phyloP scores from a whole-genome alignment of 2,888 invertebrate genomes.

The Temnothorax ravouxi region DNA sequence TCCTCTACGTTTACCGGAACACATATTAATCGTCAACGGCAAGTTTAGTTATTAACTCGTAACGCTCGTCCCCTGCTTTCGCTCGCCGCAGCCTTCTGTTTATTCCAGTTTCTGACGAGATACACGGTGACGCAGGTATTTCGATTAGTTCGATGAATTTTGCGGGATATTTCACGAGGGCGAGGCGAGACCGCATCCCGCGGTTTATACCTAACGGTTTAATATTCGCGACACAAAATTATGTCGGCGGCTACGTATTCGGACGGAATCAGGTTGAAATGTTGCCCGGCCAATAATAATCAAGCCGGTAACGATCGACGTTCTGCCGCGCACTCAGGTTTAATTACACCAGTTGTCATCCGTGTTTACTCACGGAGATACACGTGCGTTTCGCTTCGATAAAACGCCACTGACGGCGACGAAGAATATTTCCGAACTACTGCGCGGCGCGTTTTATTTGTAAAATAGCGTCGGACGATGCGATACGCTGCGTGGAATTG shows the following conservation, averaged over 20 bases:
- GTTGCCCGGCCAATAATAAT: slow-evolving; percentile 76
- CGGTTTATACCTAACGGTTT: slow-evolving; percentile 72
- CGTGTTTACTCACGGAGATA: slow-evolving; percentile 54
- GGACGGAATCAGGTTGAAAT: slow-evolving; percentile 73
- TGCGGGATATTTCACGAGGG: slow-evolving; percentile 44
- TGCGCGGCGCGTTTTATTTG: slow-evolving; percentile 46
- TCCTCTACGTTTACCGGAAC: background rate
- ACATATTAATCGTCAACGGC: slow-evolving; percentile 15
- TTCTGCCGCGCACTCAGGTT: slow-evolving; percentile 75
- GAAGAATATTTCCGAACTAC: slow-evolving; percentile 52
- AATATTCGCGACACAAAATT: slow-evolving; percentile 76
- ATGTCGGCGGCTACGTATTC: slow-evolving; percentile 66
- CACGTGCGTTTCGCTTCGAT: slow-evolving; percentile 44
- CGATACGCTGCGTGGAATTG: slow-evolving; percentile 37
- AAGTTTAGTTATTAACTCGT: slow-evolving; percentile 35
- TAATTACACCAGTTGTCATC: slow-evolving; percentile 76
- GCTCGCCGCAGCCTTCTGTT: slow-evolving; percentile 30
- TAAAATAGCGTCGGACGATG: slow-evolving; percentile 19
- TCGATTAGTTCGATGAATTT: slow-evolving; percentile 69
- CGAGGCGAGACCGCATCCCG: slow-evolving; percentile 57
- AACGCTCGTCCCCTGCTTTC: background rate
- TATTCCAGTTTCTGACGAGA: slow-evolving; percentile 45
- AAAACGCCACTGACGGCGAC: slow-evolving; percentile 41
- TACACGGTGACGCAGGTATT: slow-evolving; percentile 23
- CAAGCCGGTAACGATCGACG: slow-evolving; percentile 71